Evolutionary conservation across 2,888 invertebrate genomes (phyloP).

Genomic region (Cancer borealis): DNA sequence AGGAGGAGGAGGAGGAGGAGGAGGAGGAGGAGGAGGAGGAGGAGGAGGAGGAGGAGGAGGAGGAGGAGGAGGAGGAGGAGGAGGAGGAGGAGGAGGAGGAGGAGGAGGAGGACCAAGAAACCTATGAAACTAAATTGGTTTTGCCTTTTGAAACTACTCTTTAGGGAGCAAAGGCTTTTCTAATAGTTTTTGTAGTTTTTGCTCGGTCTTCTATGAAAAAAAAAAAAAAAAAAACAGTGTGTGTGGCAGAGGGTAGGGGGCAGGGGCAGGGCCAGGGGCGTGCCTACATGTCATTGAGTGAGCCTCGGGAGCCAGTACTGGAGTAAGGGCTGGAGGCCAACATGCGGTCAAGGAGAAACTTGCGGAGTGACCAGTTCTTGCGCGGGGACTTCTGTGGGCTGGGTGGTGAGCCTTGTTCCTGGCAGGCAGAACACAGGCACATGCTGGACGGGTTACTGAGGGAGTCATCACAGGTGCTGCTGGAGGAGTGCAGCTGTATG

Average conservation of each 20-base stretch:
- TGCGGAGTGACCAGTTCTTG: constrained; percentile 70
- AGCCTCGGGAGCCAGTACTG: constrained; percentile 67
- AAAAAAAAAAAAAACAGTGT: neutral
- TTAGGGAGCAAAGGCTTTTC: too few relatives aligned
- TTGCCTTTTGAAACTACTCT: too few relatives aligned
- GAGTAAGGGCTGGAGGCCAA: constrained; percentile 71
- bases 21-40: neutral
- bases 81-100: too few relatives aligned
- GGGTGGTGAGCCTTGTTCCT: constrained; percentile 56
- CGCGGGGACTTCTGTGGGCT: constrained; percentile 68
- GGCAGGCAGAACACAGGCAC: constrained; percentile 63
- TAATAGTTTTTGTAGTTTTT: too few relatives aligned
- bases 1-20: neutral
- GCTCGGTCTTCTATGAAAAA: neutral
- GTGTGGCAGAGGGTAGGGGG: neutral
- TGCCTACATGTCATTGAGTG: constrained; percentile 61
- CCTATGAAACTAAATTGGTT: neutral
- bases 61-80: too few relatives aligned
- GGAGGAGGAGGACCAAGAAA: neutral
- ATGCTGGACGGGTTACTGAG: constrained; percentile 64
- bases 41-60: too few relatives aligned
- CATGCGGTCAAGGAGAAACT: constrained; percentile 71
- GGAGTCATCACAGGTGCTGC: constrained; percentile 58
- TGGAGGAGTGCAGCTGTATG: constrained; percentile 54
- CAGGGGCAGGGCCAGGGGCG: neutral